These are phyloP conservation scores for Diacarnus erythraeanus DNA, from an alignment of 37 sponge, comb jelly and placozoan species.

Conservation along the genomic window DNA sequence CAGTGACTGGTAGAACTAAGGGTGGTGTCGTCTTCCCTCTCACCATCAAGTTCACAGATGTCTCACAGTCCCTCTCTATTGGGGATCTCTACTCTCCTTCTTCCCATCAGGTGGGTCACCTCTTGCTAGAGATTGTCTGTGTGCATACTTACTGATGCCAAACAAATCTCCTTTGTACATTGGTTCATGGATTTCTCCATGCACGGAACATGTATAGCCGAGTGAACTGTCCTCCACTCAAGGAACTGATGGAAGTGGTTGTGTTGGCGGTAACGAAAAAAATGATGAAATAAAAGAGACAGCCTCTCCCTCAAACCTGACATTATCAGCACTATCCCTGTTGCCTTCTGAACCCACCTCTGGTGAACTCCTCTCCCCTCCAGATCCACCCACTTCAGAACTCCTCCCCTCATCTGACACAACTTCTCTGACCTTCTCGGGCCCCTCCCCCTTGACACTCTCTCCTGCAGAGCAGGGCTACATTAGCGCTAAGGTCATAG, in stretches of 20 bases:
- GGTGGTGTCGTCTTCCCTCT: conserved; percentile 72
- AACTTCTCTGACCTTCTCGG: neutral
- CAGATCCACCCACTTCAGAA: neutral
- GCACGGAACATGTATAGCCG: too few relatives aligned
- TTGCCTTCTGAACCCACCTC: neutral
- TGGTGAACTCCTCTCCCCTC: neutral
- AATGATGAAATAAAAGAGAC: too few relatives aligned
- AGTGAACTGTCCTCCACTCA: too few relatives aligned
- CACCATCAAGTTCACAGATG: conserved; percentile 60
- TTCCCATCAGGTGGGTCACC: too few relatives aligned
- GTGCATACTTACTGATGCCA: too few relatives aligned
- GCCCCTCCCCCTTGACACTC: neutral
- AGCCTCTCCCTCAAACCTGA: too few relatives aligned
- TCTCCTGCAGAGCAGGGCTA: neutral
- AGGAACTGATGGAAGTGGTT: too few relatives aligned
- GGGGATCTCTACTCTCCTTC: conserved; percentile 50
- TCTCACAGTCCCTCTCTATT: conserved; percentile 51
- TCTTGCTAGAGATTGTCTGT: too few relatives aligned
- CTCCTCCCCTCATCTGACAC: neutral
- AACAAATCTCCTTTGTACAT: too few relatives aligned
- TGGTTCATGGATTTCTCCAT: too few relatives aligned
- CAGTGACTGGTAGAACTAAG: conserved; percentile 68
- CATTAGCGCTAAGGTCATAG: conserved; percentile 42
- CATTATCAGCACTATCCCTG: too few relatives aligned
- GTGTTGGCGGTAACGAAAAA: too few relatives aligned